A percentile compares a stretch with the other conserved stretches of the same genome.
Conservation (phyloP, 2,113 vertebrate species). For the Gobiocypris rarus region DNA sequence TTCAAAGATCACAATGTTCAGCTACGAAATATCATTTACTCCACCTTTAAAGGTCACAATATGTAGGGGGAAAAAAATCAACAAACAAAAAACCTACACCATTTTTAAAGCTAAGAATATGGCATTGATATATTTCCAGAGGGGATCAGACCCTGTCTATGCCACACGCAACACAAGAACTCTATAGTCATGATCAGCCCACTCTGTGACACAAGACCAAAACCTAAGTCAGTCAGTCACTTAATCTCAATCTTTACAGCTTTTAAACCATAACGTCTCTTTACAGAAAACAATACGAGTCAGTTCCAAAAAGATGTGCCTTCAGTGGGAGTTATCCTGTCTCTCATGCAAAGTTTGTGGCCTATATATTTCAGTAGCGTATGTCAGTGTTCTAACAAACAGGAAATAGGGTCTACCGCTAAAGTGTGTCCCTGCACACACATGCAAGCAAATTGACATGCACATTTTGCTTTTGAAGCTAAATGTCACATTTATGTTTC, state of each 20-base stretch:
- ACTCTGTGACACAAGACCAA: not conserved
- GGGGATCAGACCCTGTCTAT: not conserved
- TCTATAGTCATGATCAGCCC: not conserved
- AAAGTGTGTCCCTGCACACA: not conserved
- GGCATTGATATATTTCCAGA: not conserved
- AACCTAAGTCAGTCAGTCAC: no score
- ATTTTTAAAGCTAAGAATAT: not conserved
- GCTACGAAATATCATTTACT: no score
- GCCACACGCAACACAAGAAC: not conserved
- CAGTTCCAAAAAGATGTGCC: not conserved
- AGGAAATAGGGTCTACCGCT: constrained; percentile 30
- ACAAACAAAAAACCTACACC: not conserved
- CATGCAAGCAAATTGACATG: constrained; percentile 36
- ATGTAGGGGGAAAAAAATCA: no score
- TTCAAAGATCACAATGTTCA: no score
- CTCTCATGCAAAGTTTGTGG: constrained; percentile 13
- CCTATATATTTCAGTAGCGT: constrained; percentile 14
- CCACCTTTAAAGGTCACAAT: not conserved
- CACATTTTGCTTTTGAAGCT: not conserved
- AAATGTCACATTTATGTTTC: not conserved
- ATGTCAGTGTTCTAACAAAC: constrained; percentile 20
- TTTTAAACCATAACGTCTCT: not conserved
- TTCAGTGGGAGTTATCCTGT: constrained; percentile 12
- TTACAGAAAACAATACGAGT: not conserved
- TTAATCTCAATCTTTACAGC: no score